Conservation (phyloP, 92 coral and sea anemone species). For the Porites cylindrica region DNA sequence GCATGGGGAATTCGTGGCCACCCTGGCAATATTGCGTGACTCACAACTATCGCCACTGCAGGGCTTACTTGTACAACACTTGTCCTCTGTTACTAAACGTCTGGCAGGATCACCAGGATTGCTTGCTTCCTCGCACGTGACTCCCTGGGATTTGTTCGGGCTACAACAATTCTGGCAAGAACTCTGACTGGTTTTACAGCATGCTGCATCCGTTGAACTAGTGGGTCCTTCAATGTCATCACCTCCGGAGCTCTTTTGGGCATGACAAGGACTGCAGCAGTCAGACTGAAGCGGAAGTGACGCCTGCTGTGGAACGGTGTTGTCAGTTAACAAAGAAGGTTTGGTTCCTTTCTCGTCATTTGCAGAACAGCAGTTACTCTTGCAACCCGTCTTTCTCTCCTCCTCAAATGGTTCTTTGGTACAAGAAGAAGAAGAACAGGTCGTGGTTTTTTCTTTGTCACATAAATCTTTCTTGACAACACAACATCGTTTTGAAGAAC, state of each 20-base stretch:
- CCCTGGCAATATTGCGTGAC: background rate
- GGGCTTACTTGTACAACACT: too few species aligned
- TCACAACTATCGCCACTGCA: background rate
- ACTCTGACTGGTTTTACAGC: slow-evolving; percentile 11
- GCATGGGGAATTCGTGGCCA: background rate
- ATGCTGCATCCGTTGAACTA: slow-evolving; percentile 8
- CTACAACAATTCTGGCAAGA: background rate
- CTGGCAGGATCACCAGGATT: background rate
- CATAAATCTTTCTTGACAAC: slow-evolving; percentile 11
- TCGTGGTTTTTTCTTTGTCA: background rate
- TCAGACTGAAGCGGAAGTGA: background rate
- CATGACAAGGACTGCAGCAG: slow-evolving; percentile 15
- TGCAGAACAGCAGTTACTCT: slow-evolving; percentile 5
- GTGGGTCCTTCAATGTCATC: slow-evolving; percentile 12
- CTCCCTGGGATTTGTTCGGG: background rate
- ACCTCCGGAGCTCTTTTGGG: background rate
- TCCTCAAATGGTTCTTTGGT: background rate
- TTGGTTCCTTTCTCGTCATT: background rate
- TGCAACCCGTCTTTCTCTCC: background rate
- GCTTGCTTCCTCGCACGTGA: background rate
- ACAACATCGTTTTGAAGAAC: background rate
- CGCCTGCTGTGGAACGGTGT: background rate
- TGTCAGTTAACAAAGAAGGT: too few species aligned
- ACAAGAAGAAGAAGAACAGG: background rate
- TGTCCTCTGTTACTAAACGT: slow-evolving; percentile 2